Conservation (phyloP, 2,888 invertebrate species). For the Kuschelorhynchus macadamiae region DNA sequence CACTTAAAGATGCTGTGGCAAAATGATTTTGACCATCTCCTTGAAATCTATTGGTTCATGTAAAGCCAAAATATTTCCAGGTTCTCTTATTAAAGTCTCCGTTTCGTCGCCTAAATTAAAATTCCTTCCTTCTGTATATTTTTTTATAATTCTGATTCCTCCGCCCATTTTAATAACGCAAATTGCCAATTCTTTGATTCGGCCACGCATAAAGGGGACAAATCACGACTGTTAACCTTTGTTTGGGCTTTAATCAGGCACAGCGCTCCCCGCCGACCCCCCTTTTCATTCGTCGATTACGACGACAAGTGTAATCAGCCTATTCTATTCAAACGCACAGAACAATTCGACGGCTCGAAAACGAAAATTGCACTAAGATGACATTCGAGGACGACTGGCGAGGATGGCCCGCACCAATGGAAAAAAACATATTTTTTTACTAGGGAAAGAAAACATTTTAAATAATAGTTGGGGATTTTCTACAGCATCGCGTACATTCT, state of each 20-base stretch:
- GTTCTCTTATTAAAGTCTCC: too few relatives aligned
- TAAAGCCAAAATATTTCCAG: not conserved
- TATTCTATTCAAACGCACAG: constrained; percentile 62
- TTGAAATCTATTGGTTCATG: too few relatives aligned
- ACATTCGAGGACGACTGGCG: constrained; percentile 42
- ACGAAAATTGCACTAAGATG: constrained; percentile 55
- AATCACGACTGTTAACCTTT: constrained; percentile 63
- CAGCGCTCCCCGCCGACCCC: constrained; percentile 56
- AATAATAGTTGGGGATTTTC: too few relatives aligned
- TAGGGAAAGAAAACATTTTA: too few relatives aligned
- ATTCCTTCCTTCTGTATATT: too few relatives aligned
- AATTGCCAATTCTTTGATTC: constrained; percentile 39
- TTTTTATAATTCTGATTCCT: constrained; percentile 15
- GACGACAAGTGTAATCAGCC: constrained; percentile 64
- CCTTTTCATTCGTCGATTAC: constrained; percentile 55
- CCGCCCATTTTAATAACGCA: constrained; percentile 45
- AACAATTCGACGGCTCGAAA: constrained; percentile 56
- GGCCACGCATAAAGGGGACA: constrained; percentile 44
- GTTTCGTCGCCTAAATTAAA: not conserved
- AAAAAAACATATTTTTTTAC: too few relatives aligned
- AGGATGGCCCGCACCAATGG: constrained; percentile 24
- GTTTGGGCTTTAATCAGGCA: constrained; percentile 66
- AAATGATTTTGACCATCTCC: too few relatives aligned
- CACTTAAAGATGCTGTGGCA: too few relatives aligned
- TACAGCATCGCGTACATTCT: too few relatives aligned